Evolutionary conservation across 2,113 vertebrate genomes (phyloP).

Genomic region (Apteryx mantelli): DNA sequence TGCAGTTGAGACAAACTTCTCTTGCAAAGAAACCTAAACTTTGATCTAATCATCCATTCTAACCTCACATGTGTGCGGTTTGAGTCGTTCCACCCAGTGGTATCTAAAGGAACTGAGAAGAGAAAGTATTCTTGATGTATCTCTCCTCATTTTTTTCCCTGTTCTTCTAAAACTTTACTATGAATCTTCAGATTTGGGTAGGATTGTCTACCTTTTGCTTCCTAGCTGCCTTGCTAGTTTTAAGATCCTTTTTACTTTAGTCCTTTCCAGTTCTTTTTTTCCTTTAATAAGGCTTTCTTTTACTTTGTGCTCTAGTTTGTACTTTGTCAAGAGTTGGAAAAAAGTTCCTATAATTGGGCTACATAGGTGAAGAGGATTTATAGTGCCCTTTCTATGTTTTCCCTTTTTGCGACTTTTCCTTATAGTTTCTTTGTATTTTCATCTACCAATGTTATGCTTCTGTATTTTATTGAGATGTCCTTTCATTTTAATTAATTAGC

Average conservation of each 20-base stretch:
- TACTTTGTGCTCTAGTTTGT: neutral
- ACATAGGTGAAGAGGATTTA: neutral
- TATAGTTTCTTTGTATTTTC: neutral
- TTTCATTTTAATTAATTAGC: neutral
- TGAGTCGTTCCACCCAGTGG: neutral
- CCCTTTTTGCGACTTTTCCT: neutral
- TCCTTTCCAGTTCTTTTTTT: neutral
- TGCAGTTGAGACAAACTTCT: neutral
- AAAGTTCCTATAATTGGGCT: neutral
- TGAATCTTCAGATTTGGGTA: neutral
- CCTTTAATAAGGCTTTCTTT: neutral
- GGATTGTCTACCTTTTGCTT: neutral
- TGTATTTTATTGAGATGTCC: neutral
- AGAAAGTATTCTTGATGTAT: neutral
- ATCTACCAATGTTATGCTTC: fast-evolving
- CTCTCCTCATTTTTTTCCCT: neutral
- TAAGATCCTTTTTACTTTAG: neutral
- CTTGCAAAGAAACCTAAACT: neutral
- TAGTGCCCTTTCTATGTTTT: neutral
- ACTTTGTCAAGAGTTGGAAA: neutral
- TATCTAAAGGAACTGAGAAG: neutral
- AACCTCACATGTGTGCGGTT: neutral
- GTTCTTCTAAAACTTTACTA: neutral
- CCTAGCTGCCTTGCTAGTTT: neutral
- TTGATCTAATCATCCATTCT: neutral